Evolutionary conservation across 2,113 vertebrate genomes (phyloP).

Genomic region (Miniopterus natalensis): DNA sequence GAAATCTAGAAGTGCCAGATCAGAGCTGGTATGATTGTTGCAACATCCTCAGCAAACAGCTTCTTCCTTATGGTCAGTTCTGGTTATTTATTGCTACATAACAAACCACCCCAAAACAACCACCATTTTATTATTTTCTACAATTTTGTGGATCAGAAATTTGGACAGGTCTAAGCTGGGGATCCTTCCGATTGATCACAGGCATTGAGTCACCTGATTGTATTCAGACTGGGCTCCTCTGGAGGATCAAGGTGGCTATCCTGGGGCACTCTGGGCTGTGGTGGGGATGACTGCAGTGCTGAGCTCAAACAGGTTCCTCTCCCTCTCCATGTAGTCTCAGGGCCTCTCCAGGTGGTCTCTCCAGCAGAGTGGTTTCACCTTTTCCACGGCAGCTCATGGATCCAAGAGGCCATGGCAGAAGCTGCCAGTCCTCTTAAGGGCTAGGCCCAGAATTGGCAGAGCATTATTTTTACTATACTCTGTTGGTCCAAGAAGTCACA

Average conservation of each 20-base stretch:
- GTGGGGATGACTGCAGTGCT: neutral
- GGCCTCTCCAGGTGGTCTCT: neutral
- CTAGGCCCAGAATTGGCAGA: neutral
- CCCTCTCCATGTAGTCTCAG: neutral
- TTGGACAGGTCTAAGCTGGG: neutral
- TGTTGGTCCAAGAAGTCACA: conserved; percentile 21
- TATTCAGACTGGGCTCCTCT: neutral
- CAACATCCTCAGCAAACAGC: neutral
- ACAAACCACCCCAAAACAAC: neutral
- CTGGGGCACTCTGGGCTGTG: neutral
- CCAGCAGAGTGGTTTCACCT: neutral
- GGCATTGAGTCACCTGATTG: neutral
- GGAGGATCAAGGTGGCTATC: neutral
- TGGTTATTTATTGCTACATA: neutral
- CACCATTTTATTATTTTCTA: neutral
- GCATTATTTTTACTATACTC: neutral
- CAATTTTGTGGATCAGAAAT: neutral
- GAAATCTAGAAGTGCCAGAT: neutral
- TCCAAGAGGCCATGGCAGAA: neutral
- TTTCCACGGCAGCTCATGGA: neutral
- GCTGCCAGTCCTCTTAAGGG: neutral
- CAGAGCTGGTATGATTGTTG: neutral
- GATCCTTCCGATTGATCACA: neutral
- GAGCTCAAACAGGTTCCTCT: neutral
- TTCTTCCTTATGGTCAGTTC: neutral